phyloP scores from a whole-genome alignment of 2,113 vertebrate genomes.

The Anguilla rostrata region DNA sequence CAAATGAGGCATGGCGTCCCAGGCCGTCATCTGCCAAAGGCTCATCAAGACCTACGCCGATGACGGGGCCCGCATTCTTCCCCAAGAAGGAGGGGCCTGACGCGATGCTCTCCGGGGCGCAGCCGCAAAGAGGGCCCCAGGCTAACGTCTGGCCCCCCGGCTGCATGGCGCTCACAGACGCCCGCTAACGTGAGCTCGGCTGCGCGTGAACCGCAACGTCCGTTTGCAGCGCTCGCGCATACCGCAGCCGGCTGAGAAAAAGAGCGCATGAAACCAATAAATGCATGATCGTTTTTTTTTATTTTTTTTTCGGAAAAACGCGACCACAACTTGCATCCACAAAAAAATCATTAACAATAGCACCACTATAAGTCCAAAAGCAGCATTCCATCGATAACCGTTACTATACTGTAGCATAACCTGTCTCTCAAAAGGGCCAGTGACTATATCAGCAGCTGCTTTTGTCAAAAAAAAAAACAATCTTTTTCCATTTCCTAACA shows the following conservation, averaged over 20 bases:
- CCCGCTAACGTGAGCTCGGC: not conserved
- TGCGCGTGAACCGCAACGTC: not conserved
- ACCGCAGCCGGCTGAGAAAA: not conserved
- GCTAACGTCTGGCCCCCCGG: not conserved
- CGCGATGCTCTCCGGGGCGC: not conserved
- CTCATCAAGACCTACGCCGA: constrained; percentile 23
- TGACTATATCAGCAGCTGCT: not conserved
- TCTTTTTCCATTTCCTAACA: too few relatives aligned
- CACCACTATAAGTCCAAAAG: not conserved
- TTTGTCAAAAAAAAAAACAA: not conserved
- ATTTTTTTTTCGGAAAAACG: not conserved
- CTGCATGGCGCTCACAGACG: not conserved
- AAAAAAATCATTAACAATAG: not conserved
- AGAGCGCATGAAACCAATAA: not conserved
- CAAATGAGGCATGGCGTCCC: constrained; percentile 31
- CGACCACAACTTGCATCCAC: not conserved
- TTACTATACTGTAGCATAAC: not conserved
- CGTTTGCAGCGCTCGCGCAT: not conserved
- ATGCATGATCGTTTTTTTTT: not conserved
- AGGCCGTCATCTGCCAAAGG: not conserved
- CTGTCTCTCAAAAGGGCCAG: not conserved
- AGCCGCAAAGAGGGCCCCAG: not conserved
- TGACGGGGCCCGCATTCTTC: not conserved
- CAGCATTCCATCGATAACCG: not conserved
- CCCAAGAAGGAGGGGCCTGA: not conserved